A percentile compares a stretch with the other conserved stretches of the same genome.
Conservation (phyloP, 2,113 vertebrate species). For the Labeo catla region DNA sequence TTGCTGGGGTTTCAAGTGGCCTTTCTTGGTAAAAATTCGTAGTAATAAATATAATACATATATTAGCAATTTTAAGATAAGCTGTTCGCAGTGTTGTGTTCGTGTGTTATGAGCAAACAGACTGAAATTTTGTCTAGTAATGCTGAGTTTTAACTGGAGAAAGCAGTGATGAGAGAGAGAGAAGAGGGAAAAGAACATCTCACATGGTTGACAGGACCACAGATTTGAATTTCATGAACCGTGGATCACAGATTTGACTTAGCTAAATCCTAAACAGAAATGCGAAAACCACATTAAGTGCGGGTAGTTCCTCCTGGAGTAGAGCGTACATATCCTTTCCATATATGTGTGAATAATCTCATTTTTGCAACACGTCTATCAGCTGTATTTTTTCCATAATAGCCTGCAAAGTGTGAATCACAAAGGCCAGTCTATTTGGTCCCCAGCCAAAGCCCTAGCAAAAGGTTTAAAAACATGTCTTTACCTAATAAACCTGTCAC, state of each 20-base stretch:
- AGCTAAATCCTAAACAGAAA: conserved; percentile 28
- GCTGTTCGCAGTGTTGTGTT: conserved; percentile 6
- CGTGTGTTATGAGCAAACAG: neutral
- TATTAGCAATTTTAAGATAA: conserved; percentile 16
- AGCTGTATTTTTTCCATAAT: conserved; percentile 1
- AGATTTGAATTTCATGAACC: conserved; percentile 34
- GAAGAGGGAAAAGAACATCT: neutral
- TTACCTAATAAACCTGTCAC: conserved; percentile 20
- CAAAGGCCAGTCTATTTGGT: neutral
- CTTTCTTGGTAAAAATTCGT: conserved; percentile 6
- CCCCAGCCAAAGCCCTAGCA: neutral
- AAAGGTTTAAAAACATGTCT: conserved; percentile 42
- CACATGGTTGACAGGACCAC: neutral
- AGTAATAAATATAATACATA: conserved; percentile 28
- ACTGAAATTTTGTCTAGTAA: conserved; percentile 19
- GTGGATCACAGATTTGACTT: conserved; percentile 25
- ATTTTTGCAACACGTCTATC: neutral
- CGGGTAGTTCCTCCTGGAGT: neutral
- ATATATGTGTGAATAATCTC: neutral
- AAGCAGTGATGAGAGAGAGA: neutral
- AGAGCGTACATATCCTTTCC: neutral
- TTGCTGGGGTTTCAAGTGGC: neutral
- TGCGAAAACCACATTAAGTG: neutral
- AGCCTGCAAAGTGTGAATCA: conserved; percentile 7
- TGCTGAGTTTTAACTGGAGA: neutral